These are phyloP conservation scores for Eulemur macaco DNA, from an alignment of 2,113 vertebrate species.

Conservation along the genomic window DNA sequence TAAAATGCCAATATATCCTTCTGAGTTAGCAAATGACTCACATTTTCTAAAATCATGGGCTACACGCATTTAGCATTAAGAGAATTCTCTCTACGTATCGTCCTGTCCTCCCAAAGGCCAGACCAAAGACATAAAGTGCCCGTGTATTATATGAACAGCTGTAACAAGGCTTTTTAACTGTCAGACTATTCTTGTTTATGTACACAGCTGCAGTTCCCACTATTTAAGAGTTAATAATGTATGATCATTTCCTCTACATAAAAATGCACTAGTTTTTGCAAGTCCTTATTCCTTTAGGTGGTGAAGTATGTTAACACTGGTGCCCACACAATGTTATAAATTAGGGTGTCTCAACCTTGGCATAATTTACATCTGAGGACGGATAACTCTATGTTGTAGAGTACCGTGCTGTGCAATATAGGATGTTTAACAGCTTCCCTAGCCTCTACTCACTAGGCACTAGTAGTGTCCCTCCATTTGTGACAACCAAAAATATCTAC, in stretches of 20 bases:
- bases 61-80: not conserved
- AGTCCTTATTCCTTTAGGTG: not conserved
- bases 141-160: not conserved
- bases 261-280: not conserved
- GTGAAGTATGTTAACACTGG: not conserved
- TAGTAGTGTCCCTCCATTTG: not conserved
- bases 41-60: not conserved
- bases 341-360: not conserved
- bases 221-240: not conserved
- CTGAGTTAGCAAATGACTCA: not conserved
- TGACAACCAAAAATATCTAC: not conserved
- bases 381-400: not conserved
- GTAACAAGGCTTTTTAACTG: slow-evolving; percentile 15
- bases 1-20: not conserved
- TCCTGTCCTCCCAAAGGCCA: not conserved
- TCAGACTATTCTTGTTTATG: not conserved
- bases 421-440: not conserved
- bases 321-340: not conserved
- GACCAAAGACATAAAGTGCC: not conserved
- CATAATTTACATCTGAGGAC: not conserved
- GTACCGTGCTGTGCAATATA: not conserved
- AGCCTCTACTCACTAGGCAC: not conserved
- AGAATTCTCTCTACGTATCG: not conserved
- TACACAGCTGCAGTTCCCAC: not conserved
- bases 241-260: not conserved